Evolutionary conservation across 2,797 vertebrate genomes (phyloP), one percentile per base, ranked within the genome.

Genomic region (Neosalanx taihuensis): DNA sequence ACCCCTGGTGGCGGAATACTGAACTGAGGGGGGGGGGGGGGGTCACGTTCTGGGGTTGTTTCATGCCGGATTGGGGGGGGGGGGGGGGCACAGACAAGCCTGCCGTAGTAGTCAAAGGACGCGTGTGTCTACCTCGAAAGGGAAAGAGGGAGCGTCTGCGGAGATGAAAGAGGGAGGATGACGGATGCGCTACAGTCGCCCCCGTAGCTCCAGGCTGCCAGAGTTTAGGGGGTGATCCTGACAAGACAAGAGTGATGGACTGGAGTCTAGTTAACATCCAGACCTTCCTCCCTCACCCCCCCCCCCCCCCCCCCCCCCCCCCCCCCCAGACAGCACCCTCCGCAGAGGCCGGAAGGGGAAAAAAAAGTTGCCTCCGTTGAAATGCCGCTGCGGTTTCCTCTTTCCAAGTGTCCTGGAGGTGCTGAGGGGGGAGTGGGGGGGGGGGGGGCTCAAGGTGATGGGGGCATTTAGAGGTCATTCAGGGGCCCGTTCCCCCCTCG

Each of bases 331-430:
- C 63, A 17, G 18, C 51, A 18, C 33, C 80, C 73, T 89, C 90
- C 88, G 89, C 91, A 90, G 86, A 89, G 79, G 78, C 49, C 23
- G 78, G 89, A 91, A 84, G n/a, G n/a, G n/a, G n/a, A n/a, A n/a
- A n/a, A n/a, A n/a, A n/a, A n/a, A n/a, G n/a, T n/a, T n/a, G n/a
- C n/a, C 86, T 84, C 84, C 75, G 83, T 80, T 88, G 81, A 90
- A 86, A 89, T 88, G 84, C 87, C 92, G 84, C 88, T 89, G 85
- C 75, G 84, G 88, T 90, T n/a, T 26, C 86, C 80, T 70, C 75
- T 84, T 85, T 85, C 83, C 73, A 74, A 85, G 85, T 73, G 60
- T 86, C 82, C 84, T 75, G 76, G 41, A 72, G 57, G 29, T 30
- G 71, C 12, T 5, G 69, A 64, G 64, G 59, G 63, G 20, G 51